phyloP scores from a whole-genome alignment of 1,140 invertebrate genomes.

The Trichonephila clavata region DNA sequence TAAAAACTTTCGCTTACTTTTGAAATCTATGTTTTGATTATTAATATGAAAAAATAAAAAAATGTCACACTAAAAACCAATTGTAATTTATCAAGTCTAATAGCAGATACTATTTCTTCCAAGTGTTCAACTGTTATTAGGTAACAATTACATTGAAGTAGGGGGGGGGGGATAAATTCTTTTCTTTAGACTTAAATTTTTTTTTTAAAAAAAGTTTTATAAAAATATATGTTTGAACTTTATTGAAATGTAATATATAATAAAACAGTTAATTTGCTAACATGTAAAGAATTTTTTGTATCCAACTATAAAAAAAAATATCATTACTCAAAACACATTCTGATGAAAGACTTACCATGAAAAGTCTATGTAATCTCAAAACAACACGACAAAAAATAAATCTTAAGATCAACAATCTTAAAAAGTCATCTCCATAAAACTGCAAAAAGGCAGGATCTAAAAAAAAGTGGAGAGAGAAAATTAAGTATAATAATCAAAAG shows the following conservation, averaged over 20 bases:
- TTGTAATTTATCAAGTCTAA: too few species aligned
- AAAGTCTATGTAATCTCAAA: conserved; percentile 90
- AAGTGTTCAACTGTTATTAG: too few species aligned
- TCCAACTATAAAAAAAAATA: neutral
- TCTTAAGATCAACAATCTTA: conserved; percentile 91
- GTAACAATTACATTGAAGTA: too few species aligned
- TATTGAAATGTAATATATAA: neutral
- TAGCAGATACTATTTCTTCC: too few species aligned
- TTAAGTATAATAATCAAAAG: too few species aligned
- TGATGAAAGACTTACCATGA: conserved; percentile 82
- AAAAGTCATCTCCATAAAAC: conserved; percentile 97
- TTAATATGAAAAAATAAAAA: too few species aligned
- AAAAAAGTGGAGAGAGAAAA: neutral
- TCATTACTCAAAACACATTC: neutral
- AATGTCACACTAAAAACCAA: too few species aligned
- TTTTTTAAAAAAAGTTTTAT: neutral
- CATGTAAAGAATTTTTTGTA: neutral
- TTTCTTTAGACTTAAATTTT: too few species aligned
- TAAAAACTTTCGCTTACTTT: too few species aligned
- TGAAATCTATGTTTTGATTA: too few species aligned
- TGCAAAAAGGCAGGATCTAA: conserved; percentile 90
- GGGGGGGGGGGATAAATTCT: too few species aligned
- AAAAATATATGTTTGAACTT: neutral
- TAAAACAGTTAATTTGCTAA: too few species aligned
- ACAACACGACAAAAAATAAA: conserved; percentile 97